Evolutionary conservation across 1,140 invertebrate species (phyloP).

Genomic region (Drosophila arawakana): DNA sequence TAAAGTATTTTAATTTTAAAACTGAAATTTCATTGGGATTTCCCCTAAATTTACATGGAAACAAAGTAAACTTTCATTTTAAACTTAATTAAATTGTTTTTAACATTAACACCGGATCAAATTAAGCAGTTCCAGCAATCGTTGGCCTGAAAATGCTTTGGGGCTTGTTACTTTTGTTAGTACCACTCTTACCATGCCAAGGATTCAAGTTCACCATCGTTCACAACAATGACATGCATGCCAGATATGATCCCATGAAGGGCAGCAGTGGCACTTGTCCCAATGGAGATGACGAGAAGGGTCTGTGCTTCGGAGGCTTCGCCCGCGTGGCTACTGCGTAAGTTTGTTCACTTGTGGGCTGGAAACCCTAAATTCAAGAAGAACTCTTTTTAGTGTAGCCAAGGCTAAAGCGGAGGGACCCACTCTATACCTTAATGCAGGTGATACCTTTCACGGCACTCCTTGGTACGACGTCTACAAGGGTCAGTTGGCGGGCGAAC

Average conservation of each 20-base stretch:
- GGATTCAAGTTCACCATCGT: constrained; percentile 87
- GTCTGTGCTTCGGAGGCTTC: constrained; percentile 92
- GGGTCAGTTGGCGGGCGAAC: constrained; percentile 89
- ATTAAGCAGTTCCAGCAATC: neutral
- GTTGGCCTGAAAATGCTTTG: neutral
- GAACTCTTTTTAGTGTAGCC: constrained; percentile 84
- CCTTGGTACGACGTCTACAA: constrained; percentile 92
- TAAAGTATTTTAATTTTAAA: neutral
- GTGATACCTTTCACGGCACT: constrained; percentile 95
- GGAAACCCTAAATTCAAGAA: neutral
- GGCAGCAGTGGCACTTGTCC: constrained; percentile 87
- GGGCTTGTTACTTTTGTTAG: constrained; percentile 10
- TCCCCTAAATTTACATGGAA: neutral
- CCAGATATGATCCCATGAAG: constrained; percentile 91
- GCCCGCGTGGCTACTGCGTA: constrained; percentile 89
- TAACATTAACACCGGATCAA: neutral
- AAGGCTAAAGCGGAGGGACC: constrained; percentile 86
- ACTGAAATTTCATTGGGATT: neutral
- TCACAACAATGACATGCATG: constrained; percentile 96
- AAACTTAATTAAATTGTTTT: neutral
- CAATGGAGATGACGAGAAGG: constrained; percentile 82
- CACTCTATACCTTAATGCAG: constrained; percentile 92
- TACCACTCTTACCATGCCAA: neutral
- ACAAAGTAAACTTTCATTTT: neutral
- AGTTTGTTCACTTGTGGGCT: neutral